Conservation (phyloP, 2,888 invertebrate genomes). For the Philaethria dido region DNA sequence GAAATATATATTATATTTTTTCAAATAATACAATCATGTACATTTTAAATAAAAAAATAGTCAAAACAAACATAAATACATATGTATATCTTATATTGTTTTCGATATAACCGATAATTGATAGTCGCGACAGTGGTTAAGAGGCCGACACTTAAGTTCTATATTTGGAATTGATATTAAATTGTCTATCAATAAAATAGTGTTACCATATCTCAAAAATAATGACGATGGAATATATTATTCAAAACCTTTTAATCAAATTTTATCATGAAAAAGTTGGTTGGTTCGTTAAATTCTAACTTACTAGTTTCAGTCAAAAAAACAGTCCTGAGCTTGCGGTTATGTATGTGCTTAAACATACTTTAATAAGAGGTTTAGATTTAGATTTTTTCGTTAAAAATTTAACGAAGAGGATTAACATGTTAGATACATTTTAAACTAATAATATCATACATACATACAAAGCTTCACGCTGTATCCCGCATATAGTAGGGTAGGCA, state of each 20-base stretch:
- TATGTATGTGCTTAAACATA: too few relatives aligned
- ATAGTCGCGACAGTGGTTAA: constrained; percentile 11
- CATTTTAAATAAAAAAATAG: not conserved
- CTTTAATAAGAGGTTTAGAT: too few relatives aligned
- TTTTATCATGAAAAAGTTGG: not conserved
- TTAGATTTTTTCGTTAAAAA: too few relatives aligned
- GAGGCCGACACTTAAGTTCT: not conserved
- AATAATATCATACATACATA: too few relatives aligned
- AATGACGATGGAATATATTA: not conserved
- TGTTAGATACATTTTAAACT: too few relatives aligned
- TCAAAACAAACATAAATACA: not conserved
- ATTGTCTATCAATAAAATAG: not conserved
- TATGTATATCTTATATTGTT: not conserved
- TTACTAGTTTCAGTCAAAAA: not conserved
- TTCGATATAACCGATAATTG: not conserved
- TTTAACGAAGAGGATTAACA: too few relatives aligned
- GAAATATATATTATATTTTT: too few relatives aligned
- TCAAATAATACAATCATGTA: too few relatives aligned
- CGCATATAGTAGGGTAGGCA: too few relatives aligned
- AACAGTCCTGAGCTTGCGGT: not conserved
- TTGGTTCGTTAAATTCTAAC: not conserved
- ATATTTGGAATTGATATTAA: constrained; percentile 9
- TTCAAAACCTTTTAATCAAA: not conserved
- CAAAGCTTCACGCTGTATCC: too few relatives aligned
- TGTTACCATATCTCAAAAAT: not conserved